These are phyloP conservation scores for Sylvilagus floridanus DNA, from an alignment of 2,797 vertebrate genomes.

Conservation along the genomic window DNA sequence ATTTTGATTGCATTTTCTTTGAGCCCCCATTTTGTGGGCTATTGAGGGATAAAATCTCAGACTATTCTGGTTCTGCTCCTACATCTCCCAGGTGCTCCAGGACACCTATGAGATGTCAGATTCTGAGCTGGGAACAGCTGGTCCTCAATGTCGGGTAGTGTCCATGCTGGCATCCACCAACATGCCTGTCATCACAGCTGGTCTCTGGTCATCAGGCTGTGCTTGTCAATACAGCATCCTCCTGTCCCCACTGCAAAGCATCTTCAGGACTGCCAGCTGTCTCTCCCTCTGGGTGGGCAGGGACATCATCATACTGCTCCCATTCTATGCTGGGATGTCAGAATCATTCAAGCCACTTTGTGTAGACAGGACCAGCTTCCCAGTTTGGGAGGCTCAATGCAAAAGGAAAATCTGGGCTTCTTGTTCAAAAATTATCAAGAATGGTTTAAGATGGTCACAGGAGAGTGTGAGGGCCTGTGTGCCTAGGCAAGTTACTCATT, in stretches of 20 bases:
- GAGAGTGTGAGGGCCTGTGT: not conserved
- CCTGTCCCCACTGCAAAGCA: not conserved
- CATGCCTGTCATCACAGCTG: not conserved
- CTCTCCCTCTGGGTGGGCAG: not conserved
- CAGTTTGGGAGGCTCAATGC: not conserved
- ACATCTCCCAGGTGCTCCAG: not conserved
- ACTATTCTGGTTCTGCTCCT: not conserved
- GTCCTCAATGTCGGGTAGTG: not conserved
- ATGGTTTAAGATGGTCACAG: not conserved
- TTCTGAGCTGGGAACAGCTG: not conserved
- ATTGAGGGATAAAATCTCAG: not conserved
- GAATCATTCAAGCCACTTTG: not conserved
- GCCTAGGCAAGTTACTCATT: not conserved
- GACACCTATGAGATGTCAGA: not conserved
- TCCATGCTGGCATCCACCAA: not conserved
- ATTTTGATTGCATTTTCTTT: constrained; percentile 53
- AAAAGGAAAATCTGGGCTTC: not conserved
- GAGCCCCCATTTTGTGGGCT: not conserved
- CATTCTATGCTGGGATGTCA: not conserved
- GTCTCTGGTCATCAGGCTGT: not conserved
- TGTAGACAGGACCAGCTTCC: not conserved
- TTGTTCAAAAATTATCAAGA: constrained; percentile 21
- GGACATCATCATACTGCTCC: not conserved
- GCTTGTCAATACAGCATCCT: not conserved
- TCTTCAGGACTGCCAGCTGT: not conserved